Evolutionary conservation across 2,888 invertebrate genomes (phyloP).

Genomic region (Hydrotaea cyrtoneurina): DNA sequence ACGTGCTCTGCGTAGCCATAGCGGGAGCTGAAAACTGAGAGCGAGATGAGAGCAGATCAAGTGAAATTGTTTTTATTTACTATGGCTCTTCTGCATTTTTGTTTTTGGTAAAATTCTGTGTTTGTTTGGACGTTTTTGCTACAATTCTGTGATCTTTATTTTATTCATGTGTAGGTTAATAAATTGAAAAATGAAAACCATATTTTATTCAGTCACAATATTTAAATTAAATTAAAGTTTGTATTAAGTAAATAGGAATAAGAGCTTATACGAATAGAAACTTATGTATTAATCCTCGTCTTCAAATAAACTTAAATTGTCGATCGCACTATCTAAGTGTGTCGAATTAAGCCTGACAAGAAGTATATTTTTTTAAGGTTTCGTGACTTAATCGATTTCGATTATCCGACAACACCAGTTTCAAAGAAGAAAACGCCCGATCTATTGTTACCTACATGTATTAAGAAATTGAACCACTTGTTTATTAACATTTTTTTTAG

Average conservation of each 20-base stretch:
- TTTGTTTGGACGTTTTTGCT: no score
- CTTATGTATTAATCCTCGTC: not conserved
- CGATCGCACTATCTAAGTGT: not conserved
- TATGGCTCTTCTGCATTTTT: no score
- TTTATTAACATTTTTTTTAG: not conserved
- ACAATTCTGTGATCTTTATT: no score
- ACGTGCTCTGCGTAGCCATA: no score
- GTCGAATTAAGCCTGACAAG: not conserved
- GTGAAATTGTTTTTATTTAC: no score
- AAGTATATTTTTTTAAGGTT: not conserved
- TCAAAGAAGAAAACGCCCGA: not conserved
- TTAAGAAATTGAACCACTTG: not conserved
- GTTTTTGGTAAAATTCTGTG: no score
- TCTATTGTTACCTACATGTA: not conserved
- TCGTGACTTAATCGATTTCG: not conserved
- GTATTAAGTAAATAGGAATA: constrained; percentile 1
- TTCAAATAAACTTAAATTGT: not conserved
- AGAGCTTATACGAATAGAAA: not conserved
- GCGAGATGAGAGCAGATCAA: no score
- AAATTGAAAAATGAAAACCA: not conserved
- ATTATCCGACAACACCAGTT: not conserved
- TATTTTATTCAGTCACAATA: not conserved
- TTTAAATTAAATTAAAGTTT: not conserved
- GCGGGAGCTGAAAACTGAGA: no score
- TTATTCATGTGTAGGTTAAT: not conserved